These are phyloP conservation scores for Arion vulgaris DNA, from an alignment of 1,140 invertebrate genomes.

Conservation along the genomic window DNA sequence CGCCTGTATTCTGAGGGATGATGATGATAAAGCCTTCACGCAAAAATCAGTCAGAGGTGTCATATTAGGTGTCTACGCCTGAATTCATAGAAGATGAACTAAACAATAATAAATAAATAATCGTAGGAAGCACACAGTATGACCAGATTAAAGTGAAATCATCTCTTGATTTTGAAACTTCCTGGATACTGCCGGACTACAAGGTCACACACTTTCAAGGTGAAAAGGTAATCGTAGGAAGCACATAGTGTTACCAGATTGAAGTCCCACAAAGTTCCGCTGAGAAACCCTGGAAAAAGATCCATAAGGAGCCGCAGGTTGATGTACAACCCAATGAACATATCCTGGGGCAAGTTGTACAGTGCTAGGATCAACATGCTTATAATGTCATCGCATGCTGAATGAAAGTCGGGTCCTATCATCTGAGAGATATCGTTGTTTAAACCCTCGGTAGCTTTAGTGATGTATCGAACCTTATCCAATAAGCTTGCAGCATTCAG, in stretches of 20 bases:
- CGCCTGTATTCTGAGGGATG: too few relatives aligned
- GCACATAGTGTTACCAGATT: constrained; percentile 25
- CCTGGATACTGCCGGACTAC: constrained; percentile 19
- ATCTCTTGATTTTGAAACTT: constrained; percentile 21
- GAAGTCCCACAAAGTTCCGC: constrained; percentile 31
- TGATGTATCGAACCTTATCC: constrained; percentile 35
- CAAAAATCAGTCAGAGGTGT: too few relatives aligned
- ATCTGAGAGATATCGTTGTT: constrained; percentile 24
- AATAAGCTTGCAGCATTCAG: constrained; percentile 4
- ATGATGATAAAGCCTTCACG: too few relatives aligned
- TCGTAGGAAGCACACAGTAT: too few relatives aligned
- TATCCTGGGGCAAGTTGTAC: constrained; percentile 28
- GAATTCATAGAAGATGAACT: too few relatives aligned
- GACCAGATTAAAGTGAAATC: not conserved
- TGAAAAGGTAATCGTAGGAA: constrained; percentile 31
- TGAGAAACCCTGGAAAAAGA: constrained; percentile 24
- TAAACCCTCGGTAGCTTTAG: constrained; percentile 20
- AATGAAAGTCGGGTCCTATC: constrained; percentile 7
- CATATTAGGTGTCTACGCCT: too few relatives aligned
- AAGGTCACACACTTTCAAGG: not conserved
- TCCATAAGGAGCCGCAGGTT: constrained; percentile 33
- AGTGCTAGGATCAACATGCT: constrained; percentile 32
- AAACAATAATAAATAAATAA: too few relatives aligned
- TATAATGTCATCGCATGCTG: constrained; percentile 36
- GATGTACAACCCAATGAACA: constrained; percentile 33